A percentile compares a stretch with the other conserved stretches of the same genome.
These are phyloP conservation scores for Caenorhabditis afra DNA, from an alignment of 2,888 invertebrate species.

Conservation along the genomic window DNA sequence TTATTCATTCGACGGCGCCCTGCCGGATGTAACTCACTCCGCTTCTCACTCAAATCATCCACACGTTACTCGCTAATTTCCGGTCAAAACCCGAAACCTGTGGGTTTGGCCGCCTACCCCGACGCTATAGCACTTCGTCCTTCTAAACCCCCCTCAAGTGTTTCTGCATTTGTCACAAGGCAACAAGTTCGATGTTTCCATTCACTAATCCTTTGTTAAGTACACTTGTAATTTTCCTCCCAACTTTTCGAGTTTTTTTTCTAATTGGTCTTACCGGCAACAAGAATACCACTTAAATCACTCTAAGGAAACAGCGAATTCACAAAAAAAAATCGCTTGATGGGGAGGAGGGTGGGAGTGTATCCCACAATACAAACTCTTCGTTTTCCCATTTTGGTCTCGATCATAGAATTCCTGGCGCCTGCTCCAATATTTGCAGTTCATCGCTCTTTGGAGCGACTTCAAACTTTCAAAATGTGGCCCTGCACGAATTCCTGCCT, in stretches of 20 bases:
- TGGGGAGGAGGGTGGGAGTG: too few relatives aligned
- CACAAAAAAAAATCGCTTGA: too few relatives aligned
- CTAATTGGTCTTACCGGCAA: too few relatives aligned
- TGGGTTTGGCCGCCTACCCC: slow-evolving; percentile 37
- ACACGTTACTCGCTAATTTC: slow-evolving; percentile 51
- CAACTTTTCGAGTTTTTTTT: too few relatives aligned
- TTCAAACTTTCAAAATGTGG: slow-evolving; percentile 30
- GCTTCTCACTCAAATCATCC: slow-evolving; percentile 35
- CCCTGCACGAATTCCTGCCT: slow-evolving; percentile 34
- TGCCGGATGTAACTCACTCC: slow-evolving; percentile 19
- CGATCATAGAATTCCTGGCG: background rate
- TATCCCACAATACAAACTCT: too few relatives aligned
- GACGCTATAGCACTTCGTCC: slow-evolving; percentile 6
- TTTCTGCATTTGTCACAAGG: background rate
- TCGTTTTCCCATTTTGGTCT: slow-evolving; percentile 1
- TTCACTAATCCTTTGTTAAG: too few relatives aligned
- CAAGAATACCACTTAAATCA: too few relatives aligned
- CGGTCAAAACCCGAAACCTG: slow-evolving; percentile 42
- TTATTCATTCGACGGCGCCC: slow-evolving; percentile 27
- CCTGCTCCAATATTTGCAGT: slow-evolving; percentile 23
- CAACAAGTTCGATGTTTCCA: too few relatives aligned
- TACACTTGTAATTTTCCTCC: too few relatives aligned
- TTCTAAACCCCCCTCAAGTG: background rate
- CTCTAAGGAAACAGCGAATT: too few relatives aligned
- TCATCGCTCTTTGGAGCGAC: background rate